Conservation (phyloP, 2,113 vertebrate species). For the Cyphomyrus plagiostoma region DNA sequence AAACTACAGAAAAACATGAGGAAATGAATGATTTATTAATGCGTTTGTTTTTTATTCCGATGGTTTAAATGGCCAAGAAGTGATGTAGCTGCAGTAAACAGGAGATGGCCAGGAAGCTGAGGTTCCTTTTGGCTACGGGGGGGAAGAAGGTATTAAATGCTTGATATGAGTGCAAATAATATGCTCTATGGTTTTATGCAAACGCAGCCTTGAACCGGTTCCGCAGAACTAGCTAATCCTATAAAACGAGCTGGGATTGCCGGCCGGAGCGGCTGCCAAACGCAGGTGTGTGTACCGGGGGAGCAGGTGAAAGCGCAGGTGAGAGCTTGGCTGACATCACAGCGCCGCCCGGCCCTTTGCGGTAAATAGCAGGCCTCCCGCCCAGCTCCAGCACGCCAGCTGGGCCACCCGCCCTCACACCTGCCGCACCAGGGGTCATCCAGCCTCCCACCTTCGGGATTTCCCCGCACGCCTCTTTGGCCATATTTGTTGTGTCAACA, state of each 20-base stretch:
- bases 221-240: conserved; percentile 9
- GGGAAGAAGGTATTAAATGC: background rate
- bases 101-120: background rate
- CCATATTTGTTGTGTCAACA: background rate
- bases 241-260: conserved; percentile 20
- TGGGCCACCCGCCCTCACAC: conserved; percentile 53
- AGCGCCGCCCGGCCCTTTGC: background rate
- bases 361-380: conserved; percentile 40
- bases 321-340: conserved; percentile 40
- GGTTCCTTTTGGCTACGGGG: background rate
- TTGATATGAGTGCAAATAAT: conserved; percentile 5
- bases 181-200: background rate
- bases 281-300: background rate
- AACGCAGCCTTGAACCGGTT: conserved; percentile 20
- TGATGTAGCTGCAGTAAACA: background rate
- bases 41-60: background rate
- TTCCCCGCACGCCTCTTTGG: background rate
- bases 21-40: background rate
- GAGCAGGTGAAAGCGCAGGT: conserved; percentile 8
- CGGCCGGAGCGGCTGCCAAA: conserved; percentile 4
- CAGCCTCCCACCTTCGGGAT: background rate
- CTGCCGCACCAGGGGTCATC: conserved; percentile 44
- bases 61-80: background rate
- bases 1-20: background rate
- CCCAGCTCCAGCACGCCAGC: conserved; percentile 37